Base-by-base conservation (phyloP, 1,140 invertebrate species). In the Meloidogyne hapla region DNA sequence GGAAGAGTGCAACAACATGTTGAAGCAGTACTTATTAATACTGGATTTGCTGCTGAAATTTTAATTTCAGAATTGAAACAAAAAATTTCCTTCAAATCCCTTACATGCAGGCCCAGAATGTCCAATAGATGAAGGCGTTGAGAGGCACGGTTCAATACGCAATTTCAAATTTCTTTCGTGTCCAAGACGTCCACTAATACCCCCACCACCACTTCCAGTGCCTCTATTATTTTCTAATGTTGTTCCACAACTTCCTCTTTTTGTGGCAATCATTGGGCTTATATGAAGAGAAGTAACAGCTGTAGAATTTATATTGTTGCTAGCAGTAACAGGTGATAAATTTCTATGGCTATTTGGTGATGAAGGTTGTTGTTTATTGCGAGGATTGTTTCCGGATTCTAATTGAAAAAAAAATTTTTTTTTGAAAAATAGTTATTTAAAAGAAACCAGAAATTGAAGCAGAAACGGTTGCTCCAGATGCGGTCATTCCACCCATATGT, bases 401-500 rank as follows among this genome's bases (percentile, higher is more conserved):
- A 56, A 18, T 48, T 48, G 15, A 48, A 9, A 56, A 56, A 15
- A 42, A 13, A 13, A 42, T 13, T 0, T 42, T 42, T 42, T 42
- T 10, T 8, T n/a, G 8, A 21, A 56, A 6, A 0, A n/a, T 6
- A n/a, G 3, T 6, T n/a, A 6, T 56, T 56, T 21, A 56, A 56
- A 56, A 0, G 2, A n/a, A 56, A 56, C 48, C 48, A 9, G 48
- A 13, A 8, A 56, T 56, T n/a, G 48, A 21, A n/a, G 48, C 12
- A 21, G 48, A 56, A 56, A 56, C 48, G n/a, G 48, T 56, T n/a
- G 48, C 48, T 1, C 48, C 48, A 21, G 65, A 33, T 77, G 45
- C 28, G 12, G 77, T 83, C 82, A 84, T 86, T 45, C 83, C 83
- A n/a, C 84, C 77, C 74, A 84, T 81, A 67, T 84, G 83, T 15